Base-by-base conservation (phyloP, 2,113 vertebrate genomes). In the Pardalotus punctatus region DNA sequence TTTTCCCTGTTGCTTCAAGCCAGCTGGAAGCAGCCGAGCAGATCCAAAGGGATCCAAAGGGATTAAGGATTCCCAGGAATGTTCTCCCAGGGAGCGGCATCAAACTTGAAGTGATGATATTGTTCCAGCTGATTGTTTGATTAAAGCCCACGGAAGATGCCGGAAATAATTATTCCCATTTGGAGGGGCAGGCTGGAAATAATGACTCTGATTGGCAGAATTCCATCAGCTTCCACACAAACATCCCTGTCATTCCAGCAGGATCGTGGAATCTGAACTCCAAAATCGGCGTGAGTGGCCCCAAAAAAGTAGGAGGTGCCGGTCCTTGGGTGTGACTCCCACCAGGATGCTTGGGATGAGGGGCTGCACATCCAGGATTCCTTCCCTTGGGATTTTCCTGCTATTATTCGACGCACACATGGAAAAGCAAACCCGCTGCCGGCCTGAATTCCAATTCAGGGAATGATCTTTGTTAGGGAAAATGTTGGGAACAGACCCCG, bases 91-190 rank as follows among this genome's bases (percentile, higher is more conserved):
- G 77, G 85, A 91, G 81, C 51, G 42, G 43, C 72, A 73, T 51
- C 42, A 58, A 88, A 77, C 48, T 72, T 79, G 24, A 80, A 51
- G 69, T 50, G 93, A 93, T 93, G 64, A 84, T 64, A 72, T 58
- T 95, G 69, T 84, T 97, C 74, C 70, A 71, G 56, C 35, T 94
- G 93, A 87, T 81, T 91, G 90, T 91, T 94, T 96, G 56, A 94
- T 96, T 89, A 84, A 91, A 91, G 69, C 87, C 87, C 81, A 47
- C 1, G 7, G 90, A 93, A 91, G 38, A 38, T 5, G n/a, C 84
- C 89, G 8, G 3, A 84, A 86, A 81, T 94, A 91, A 95, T 96
- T 81, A 93, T 87, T 84, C 84, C 88, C 27, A 56, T 84, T 89
- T 96, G 77, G 56, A 95, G 71, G 94, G 53, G 38, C 35, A 51